Evolutionary conservation across 2,113 vertebrate species (phyloP).

Genomic region (Chrysochloris asiatica): DNA sequence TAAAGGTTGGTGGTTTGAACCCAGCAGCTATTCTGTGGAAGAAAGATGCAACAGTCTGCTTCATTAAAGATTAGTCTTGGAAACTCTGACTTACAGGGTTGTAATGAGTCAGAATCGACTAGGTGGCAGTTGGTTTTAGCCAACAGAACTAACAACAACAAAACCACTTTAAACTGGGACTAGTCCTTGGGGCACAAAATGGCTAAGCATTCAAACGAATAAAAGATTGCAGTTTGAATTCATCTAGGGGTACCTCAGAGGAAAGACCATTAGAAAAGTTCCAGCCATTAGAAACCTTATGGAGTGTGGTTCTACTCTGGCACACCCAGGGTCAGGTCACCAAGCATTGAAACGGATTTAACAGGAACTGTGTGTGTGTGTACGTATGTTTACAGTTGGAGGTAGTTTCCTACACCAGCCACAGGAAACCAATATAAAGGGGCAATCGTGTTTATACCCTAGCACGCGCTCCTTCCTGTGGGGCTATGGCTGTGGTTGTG

Average conservation of each 20-base stretch:
- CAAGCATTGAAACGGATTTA: neutral
- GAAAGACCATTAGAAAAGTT: neutral
- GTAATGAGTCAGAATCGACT: too few relatives aligned
- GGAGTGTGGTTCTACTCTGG: neutral
- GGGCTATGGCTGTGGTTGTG: neutral
- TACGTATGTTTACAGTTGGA: neutral
- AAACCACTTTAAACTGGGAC: neutral
- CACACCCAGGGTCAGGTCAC: neutral
- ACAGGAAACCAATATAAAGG: neutral
- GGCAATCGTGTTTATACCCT: neutral
- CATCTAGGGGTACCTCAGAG: neutral
- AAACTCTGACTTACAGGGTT: too few relatives aligned
- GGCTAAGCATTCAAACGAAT: neutral
- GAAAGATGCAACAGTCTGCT: too few relatives aligned
- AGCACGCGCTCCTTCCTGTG: neutral
- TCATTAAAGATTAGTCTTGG: too few relatives aligned
- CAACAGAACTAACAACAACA: neutral
- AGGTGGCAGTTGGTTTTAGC: neutral
- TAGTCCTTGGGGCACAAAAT: neutral
- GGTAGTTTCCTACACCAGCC: neutral
- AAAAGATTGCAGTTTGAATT: neutral
- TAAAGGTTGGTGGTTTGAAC: too few relatives aligned
- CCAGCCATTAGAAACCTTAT: neutral
- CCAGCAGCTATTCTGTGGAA: too few relatives aligned
- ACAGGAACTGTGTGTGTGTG: neutral